Conservation (phyloP, 2,113 vertebrate species). For the Marmota monax region DNA sequence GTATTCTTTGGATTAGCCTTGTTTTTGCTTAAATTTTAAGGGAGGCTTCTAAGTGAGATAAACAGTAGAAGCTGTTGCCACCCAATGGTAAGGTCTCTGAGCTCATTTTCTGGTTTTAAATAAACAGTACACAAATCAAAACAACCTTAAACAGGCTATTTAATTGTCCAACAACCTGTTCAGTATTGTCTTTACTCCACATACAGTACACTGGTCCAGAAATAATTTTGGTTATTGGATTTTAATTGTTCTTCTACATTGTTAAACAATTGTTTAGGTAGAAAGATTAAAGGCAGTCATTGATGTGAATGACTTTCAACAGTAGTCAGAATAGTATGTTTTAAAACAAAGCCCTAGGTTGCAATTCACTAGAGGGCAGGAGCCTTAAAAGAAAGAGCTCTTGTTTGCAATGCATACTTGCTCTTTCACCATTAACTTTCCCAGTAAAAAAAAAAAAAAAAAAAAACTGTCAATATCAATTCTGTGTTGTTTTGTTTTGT, state of each 20-base stretch:
- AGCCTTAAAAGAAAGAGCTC: neutral
- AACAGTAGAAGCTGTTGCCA: neutral
- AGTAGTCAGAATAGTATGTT: neutral
- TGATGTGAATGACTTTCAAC: neutral
- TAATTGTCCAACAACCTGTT: neutral
- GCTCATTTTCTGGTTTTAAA: neutral
- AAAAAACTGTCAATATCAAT: neutral
- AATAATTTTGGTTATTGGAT: neutral
- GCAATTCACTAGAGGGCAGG: neutral
- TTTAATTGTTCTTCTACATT: neutral
- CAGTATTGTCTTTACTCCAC: neutral
- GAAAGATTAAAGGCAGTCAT: neutral
- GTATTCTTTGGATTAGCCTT: neutral
- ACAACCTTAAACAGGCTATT: neutral
- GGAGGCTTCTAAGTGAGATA: neutral
- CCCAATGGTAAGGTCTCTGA: neutral
- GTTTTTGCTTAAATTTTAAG: conserved; percentile 16
- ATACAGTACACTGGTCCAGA: neutral
- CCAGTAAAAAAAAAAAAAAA: neutral
- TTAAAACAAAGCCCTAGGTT: neutral
- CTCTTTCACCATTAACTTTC: neutral
- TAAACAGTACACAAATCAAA: neutral
- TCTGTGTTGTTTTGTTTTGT: neutral
- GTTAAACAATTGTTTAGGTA: neutral
- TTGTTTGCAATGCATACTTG: neutral